Evolutionary conservation across 2,888 invertebrate species (phyloP).

Genomic region (Drosophila anomalata): DNA sequence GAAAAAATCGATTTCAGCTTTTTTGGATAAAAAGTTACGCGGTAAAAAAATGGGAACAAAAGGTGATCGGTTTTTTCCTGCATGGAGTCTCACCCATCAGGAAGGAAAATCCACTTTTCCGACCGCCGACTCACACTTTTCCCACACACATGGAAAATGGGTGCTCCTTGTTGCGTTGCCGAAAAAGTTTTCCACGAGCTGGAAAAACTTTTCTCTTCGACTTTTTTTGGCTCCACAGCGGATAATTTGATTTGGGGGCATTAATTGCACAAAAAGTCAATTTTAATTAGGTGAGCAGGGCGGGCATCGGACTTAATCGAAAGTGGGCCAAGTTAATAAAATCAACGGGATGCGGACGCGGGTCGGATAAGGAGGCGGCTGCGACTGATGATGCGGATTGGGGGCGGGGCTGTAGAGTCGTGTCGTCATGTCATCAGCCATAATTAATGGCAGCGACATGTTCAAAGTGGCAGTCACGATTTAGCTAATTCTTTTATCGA

Average conservation of each 20-base stretch:
- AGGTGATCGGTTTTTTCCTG: neutral
- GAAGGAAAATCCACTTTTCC: conserved; percentile 1
- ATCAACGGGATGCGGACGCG: conserved; percentile 49
- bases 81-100: neutral
- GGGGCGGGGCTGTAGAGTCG: conserved; percentile 12
- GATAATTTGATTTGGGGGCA: conserved; percentile 75
- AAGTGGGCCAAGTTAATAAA: conserved; percentile 70
- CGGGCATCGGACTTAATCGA: conserved; percentile 58
- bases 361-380: neutral
- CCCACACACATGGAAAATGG: neutral
- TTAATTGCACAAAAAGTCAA: conserved; percentile 77
- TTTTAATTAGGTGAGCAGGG: conserved; percentile 67
- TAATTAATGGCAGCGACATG: conserved; percentile 83
- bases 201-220: conserved; percentile 15
- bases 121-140: neutral
- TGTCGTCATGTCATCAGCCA: conserved; percentile 76
- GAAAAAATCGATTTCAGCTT: neutral
- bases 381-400: conserved; percentile 10
- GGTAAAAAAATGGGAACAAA: neutral
- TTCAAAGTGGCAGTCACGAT: conserved; percentile 78
- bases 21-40: neutral
- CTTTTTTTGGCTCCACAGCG: conserved; percentile 21
- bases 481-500: conserved; percentile 80
- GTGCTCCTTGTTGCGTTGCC: conserved; percentile 24
- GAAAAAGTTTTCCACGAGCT: conserved; percentile 32